Conservation (phyloP, 2,113 vertebrate genomes). For the Parus major region DNA sequence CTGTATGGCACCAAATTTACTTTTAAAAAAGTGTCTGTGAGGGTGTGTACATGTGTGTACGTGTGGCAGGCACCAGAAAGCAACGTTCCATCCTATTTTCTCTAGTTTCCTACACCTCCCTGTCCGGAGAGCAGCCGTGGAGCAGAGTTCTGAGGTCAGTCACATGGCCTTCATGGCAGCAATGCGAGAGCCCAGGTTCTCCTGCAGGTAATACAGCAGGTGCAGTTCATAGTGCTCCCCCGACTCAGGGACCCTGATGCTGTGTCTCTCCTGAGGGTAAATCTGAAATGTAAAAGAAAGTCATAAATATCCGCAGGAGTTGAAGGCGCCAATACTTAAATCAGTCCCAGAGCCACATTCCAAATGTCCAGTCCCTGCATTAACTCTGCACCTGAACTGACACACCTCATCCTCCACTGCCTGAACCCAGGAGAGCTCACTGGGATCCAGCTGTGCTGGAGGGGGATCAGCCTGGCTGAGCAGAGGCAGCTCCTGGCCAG, state of each 20-base stretch:
- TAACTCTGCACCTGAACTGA: background rate
- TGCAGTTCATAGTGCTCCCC: slow-evolving; percentile 86
- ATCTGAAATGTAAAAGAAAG: slow-evolving; percentile 69
- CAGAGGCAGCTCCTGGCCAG: background rate
- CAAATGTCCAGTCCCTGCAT: background rate
- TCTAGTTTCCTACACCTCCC: slow-evolving; percentile 33
- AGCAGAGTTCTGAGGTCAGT: slow-evolving; percentile 23
- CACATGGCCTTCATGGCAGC: slow-evolving; percentile 81
- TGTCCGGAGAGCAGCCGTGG: slow-evolving; percentile 32
- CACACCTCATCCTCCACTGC: background rate
- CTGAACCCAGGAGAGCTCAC: background rate
- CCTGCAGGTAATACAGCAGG: slow-evolving; percentile 83
- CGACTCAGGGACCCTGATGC: slow-evolving; percentile 82
- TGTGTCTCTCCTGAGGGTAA: slow-evolving; percentile 86
- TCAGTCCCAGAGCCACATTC: background rate
- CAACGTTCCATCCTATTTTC: slow-evolving; percentile 1
- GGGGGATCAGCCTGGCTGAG: background rate
- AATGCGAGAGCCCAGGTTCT: slow-evolving; percentile 81
- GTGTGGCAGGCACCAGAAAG: slow-evolving; percentile 63
- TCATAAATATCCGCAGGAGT: background rate
- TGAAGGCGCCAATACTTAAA: background rate
- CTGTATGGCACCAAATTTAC: slow-evolving; percentile 68
- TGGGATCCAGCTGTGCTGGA: background rate
- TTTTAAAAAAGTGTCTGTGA: slow-evolving; percentile 42
- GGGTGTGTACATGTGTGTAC: slow-evolving; percentile 6